Base-by-base conservation (phyloP, 2,888 invertebrate genomes). In the Drosophila cognata region DNA sequence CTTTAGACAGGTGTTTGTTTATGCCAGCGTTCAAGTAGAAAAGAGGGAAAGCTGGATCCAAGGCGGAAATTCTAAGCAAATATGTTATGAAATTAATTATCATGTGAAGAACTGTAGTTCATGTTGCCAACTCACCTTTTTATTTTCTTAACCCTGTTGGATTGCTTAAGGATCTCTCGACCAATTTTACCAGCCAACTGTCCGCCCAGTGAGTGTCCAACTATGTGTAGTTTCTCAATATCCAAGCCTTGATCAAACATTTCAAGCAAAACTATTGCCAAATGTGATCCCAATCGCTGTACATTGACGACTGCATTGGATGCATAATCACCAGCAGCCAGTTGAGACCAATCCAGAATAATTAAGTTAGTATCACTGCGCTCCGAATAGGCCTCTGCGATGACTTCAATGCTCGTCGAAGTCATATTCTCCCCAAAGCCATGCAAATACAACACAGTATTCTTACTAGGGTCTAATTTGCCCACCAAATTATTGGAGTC, bases 11-110 rank as follows among this genome's bases (percentile, higher is more conserved):
- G 78, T 94, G 95, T 4, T 68, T 28, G 4, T 77, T 61, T 7
- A 89, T 31, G 5, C 79, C 76, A 28, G 80, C 69, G 7, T 76
- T 79, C n/a, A 84, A 82, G 81, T 95, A 95, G 87, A 95, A 95
- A 10, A 94, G 93, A 38, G 95, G 95, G 87, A 95, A 95, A 10
- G 95, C 95, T n/a, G 95, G 95, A 87, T 95, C 95, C 68, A 95
- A 92, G 2, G 94, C 95, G 74, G 94, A 94, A 86, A 95, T 91
- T 88, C 95, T 95, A 21, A 18, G 13, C 0, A 53, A 11, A 4
- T 35, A 53, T 21, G 3, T 21, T 16, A 41, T 6, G 25, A 5
- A n/a, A 65, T 11, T 38, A 38, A 29, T 7, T 33, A 35, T 25
- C 29, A 5, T 11, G 8, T 25, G 0, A 8, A n/a, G 28, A 13